Conservation (phyloP, 2,888 invertebrate genomes). For the Dorcus hopei region DNA sequence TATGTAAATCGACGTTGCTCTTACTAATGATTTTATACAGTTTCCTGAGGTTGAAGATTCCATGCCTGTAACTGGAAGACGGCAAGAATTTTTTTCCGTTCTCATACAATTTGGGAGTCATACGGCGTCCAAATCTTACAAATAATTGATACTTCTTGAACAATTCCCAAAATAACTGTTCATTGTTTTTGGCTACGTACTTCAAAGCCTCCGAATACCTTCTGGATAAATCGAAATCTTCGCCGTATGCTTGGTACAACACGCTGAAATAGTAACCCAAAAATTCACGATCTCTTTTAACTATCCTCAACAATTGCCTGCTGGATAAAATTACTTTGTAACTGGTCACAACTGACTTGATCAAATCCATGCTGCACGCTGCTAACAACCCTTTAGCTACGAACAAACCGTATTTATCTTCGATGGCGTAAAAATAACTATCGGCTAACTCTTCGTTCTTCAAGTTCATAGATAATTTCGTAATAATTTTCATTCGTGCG, state of each 20-base stretch:
- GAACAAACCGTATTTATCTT: slow-evolving; percentile 17
- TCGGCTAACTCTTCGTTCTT: slow-evolving; percentile 9
- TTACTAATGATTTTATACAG: slow-evolving; percentile 6
- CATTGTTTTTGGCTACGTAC: slow-evolving; percentile 9
- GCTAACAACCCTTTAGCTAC: slow-evolving; percentile 17
- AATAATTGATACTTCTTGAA: slow-evolving; percentile 2
- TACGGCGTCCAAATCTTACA: slow-evolving; percentile 11
- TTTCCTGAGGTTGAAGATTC: slow-evolving; percentile 1
- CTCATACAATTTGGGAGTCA: slow-evolving; percentile 12
- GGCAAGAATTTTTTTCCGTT: slow-evolving; percentile 10
- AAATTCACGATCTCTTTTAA: slow-evolving; percentile 12
- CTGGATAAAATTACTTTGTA: slow-evolving; percentile 12
- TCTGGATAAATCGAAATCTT: not conserved
- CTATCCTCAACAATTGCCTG: slow-evolving; percentile 11
- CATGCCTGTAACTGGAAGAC: not conserved
- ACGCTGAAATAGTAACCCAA: slow-evolving; percentile 12
- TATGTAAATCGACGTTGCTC: slow-evolving; percentile 5
- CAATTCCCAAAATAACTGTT: slow-evolving; percentile 13
- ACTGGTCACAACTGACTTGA: slow-evolving; percentile 5
- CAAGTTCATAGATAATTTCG: slow-evolving; percentile 1
- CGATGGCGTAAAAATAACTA: slow-evolving; percentile 15
- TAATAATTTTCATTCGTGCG: too few relatives aligned
- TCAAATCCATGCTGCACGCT: slow-evolving; percentile 12
- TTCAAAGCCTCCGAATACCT: not conserved
- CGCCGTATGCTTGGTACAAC: not conserved